Percentiles rank a stretch among this genome's conserved stretches.
Evolutionary conservation across 2,888 invertebrate genomes (phyloP).

Genomic region (Drosophila macrospina): DNA sequence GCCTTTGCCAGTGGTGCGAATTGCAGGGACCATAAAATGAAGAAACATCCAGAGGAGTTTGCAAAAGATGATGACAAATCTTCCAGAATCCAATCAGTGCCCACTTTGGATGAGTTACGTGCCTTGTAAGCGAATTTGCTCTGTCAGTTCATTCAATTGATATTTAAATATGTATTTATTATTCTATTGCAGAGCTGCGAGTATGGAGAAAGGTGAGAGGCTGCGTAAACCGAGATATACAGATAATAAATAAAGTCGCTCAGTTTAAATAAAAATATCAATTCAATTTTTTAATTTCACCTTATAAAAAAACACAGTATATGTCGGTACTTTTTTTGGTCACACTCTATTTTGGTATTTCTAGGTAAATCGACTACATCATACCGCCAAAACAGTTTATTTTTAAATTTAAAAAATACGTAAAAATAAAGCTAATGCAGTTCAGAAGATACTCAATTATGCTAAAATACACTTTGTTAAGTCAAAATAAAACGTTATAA

Average conservation of each 20-base stretch:
- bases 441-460: too few species aligned
- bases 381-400: too few species aligned
- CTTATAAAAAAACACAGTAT: too few species aligned
- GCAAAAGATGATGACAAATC: conserved; percentile 62
- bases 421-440: too few species aligned
- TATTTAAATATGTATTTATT: neutral
- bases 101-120: conserved; percentile 83
- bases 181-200: conserved; percentile 35
- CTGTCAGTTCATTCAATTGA: neutral
- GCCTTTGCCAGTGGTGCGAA: conserved; percentile 84
- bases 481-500: too few species aligned
- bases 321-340: too few species aligned
- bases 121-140: conserved; percentile 71
- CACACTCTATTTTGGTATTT: too few species aligned
- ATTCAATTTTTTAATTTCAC: too few species aligned
- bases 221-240: conserved; percentile 30
- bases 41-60: conserved; percentile 81
- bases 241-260: neutral
- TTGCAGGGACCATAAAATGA: conserved; percentile 84
- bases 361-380: too few species aligned
- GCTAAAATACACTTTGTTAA: too few species aligned
- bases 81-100: conserved; percentile 76
- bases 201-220: conserved; percentile 42
- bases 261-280: neutral
- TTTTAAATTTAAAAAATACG: too few species aligned